Evolutionary conservation across 2,888 invertebrate species (phyloP).

Genomic region (Apoda limacodes): DNA sequence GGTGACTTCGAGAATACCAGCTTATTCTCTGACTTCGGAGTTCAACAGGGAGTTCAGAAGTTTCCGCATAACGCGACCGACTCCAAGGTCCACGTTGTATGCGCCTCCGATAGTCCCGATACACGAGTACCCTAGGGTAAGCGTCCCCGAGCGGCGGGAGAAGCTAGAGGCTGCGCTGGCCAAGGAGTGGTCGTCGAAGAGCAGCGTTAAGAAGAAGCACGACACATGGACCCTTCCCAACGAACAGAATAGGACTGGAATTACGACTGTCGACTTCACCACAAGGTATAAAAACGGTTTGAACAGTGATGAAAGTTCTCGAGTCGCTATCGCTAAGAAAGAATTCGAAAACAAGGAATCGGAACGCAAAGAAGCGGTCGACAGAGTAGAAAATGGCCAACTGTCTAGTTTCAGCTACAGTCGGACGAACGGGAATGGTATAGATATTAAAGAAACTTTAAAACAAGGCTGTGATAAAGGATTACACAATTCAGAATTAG

Average conservation of each 20-base stretch:
- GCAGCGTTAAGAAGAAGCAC: constrained; percentile 54
- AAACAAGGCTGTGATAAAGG: constrained; percentile 68
- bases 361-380: constrained; percentile 40
- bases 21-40: constrained; percentile 73
- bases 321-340: constrained; percentile 54
- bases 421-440: constrained; percentile 49
- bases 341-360: constrained; percentile 58
- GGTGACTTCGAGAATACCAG: constrained; percentile 74
- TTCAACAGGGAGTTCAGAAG: constrained; percentile 71
- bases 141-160: constrained; percentile 65
- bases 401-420: constrained; percentile 49
- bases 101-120: constrained; percentile 69
- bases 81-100: constrained; percentile 60
- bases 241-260: constrained; percentile 47
- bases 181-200: constrained; percentile 61
- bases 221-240: constrained; percentile 56
- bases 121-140: constrained; percentile 72
- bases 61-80: constrained; percentile 66
- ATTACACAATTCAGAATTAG: constrained; percentile 59
- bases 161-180: constrained; percentile 64
- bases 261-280: constrained; percentile 46
- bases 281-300: constrained; percentile 33
- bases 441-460: constrained; percentile 61
- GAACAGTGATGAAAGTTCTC: constrained; percentile 45
- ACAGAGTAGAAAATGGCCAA: constrained; percentile 39